Evolutionary conservation across 1,140 invertebrate species (phyloP), one percentile per base, ranked within the genome.

Genomic region (Meloidogyne exigua): DNA sequence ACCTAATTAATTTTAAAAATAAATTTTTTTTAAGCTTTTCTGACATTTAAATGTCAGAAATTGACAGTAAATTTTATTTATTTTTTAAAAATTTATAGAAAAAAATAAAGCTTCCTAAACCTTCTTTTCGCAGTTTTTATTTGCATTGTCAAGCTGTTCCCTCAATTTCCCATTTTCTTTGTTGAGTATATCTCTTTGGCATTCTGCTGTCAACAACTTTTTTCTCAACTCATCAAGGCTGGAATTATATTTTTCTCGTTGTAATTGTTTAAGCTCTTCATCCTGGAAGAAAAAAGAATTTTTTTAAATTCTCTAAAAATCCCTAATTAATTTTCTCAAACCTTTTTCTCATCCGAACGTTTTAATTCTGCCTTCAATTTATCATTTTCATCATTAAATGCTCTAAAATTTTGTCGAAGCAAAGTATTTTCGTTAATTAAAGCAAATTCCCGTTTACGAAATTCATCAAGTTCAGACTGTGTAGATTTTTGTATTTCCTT

Each of bases 381-480:
- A 7, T 39, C 36, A 32, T 76, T 44, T 10, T 32, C 63, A 12
- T 63, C 28, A 21, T 63, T 32, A 25, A 64, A 79, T 23, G 57
- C 76, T 21, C 42, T 81, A 0, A 80, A 57, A 44, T 42, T 75
- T 76, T 81, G 65, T 32, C 80, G 62, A 21, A 80, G 42, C 9
- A 68, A 23, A 12, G 76, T 81, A 67, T 80, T 81, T 66, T 80
- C 79, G 26, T 80, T 77, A 18, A 81, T 66, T 23, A 69, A n/a
- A 21, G 65, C 57, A 32, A 23, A 23, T 44, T n/a, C 65, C 23
- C 42, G 28, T 42, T 18, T 63, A 15, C 63, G 15, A 72, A 75
- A 25, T 42, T 42, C 68, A 11, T 73, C 39, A n/a, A 79, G 62
- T 62, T 79, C 67, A 57, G 81, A 21, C n/a, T 69, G 65, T 25